These are phyloP conservation scores for Poecilia wingei DNA, from an alignment of 2,797 vertebrate genomes.

Conservation along the genomic window DNA sequence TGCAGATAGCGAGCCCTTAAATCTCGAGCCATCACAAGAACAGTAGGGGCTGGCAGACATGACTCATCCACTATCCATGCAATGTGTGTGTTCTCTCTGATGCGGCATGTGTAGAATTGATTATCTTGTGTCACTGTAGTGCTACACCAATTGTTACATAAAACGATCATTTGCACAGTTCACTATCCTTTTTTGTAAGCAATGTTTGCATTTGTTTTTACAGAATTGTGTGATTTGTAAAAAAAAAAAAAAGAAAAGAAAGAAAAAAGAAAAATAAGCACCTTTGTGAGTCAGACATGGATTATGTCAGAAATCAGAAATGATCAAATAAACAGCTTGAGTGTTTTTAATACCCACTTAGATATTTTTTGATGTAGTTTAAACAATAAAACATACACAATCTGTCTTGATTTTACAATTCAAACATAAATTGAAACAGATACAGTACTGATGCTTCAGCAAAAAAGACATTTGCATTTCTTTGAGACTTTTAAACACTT, in stretches of 20 bases:
- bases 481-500: neutral
- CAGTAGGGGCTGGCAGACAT: constrained; percentile 72
- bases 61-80: constrained; percentile 69
- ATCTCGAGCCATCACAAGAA: constrained; percentile 73
- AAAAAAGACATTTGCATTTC: neutral
- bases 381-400: constrained; percentile 6
- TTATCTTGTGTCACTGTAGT: constrained; percentile 26
- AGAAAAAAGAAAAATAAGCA: neutral
- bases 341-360: constrained; percentile 2
- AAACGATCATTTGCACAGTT: constrained; percentile 21
- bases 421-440: neutral
- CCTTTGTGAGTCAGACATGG: constrained; percentile 14
- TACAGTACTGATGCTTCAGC: neutral
- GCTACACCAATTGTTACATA: constrained; percentile 16
- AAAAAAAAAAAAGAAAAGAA: neutral
- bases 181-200: constrained; percentile 14
- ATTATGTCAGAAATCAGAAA: constrained; percentile 13
- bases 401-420: neutral
- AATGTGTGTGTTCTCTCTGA: constrained; percentile 15
- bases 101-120: constrained; percentile 29
- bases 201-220: constrained; percentile 28
- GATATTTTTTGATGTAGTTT: constrained; percentile 9
- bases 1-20: constrained; percentile 65
- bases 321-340: neutral
- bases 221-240: constrained; percentile 19